Conservation (phyloP, 2,888 invertebrate species). For the Ichneumon xanthorius region DNA sequence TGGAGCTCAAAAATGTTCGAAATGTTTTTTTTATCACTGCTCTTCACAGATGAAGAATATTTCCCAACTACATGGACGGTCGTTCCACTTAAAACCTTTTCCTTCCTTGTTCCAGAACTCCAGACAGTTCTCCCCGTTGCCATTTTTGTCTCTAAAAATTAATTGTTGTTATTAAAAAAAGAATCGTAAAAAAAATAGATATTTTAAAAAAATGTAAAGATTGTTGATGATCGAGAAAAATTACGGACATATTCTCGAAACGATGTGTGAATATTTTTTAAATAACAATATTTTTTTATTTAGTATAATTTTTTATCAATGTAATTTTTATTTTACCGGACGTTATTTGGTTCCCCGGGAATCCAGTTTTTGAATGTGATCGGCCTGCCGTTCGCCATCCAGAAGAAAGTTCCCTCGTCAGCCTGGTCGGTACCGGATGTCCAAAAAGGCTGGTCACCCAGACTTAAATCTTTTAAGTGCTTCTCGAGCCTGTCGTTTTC, state of each 20-base stretch:
- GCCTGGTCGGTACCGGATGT: slow-evolving; percentile 96
- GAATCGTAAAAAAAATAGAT: no score
- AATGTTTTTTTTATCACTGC: slow-evolving; percentile 82
- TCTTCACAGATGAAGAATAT: slow-evolving; percentile 97
- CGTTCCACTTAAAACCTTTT: slow-evolving; percentile 97
- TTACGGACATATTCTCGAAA: no score
- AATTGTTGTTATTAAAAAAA: neutral
- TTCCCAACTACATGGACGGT: slow-evolving; percentile 96
- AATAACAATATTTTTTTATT: no score
- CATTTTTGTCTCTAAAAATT: slow-evolving; percentile 91
- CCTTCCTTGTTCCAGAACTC: slow-evolving; percentile 97
- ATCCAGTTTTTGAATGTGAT: slow-evolving; percentile 97
- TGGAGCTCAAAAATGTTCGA: slow-evolving; percentile 20
- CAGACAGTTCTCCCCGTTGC: slow-evolving; percentile 96
- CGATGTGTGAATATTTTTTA: no score
- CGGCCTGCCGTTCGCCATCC: slow-evolving; percentile 96
- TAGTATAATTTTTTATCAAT: neutral
- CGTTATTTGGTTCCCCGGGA: slow-evolving; percentile 97
- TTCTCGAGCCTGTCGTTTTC: slow-evolving; percentile 96
- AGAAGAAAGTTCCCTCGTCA: slow-evolving; percentile 96
- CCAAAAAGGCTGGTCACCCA: slow-evolving; percentile 93
- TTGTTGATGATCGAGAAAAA: no score
- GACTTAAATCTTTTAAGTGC: slow-evolving; percentile 94
- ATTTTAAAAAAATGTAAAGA: no score
- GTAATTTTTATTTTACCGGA: slow-evolving; percentile 83